Evolutionary conservation across 2,113 vertebrate species (phyloP).

Genomic region (Dasyprocta punctata): DNA sequence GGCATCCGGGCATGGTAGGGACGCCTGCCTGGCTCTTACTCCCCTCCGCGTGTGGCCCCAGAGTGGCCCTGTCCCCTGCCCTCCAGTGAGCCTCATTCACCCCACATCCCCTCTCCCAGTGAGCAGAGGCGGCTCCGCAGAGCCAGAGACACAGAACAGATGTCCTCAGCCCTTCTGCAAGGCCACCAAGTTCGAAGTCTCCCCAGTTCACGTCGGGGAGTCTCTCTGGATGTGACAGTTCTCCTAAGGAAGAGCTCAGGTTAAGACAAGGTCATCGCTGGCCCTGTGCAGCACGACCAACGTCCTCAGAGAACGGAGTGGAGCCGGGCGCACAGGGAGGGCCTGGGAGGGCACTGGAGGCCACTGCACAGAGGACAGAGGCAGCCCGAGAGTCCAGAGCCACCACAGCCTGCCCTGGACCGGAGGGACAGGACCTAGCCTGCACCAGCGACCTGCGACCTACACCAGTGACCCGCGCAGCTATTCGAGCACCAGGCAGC

Average conservation of each 20-base stretch:
- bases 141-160: no score
- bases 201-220: background rate
- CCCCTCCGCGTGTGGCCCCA: no score
- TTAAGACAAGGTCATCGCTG: background rate
- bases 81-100: no score
- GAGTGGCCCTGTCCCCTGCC: no score
- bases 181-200: background rate
- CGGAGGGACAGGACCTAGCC: rapidly evolving
- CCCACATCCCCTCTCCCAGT: no score
- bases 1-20: no score
- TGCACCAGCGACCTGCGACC: no score
- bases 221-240: background rate
- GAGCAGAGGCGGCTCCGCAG: no score
- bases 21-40: no score
- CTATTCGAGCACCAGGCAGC: background rate
- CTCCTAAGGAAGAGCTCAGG: background rate
- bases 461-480: no score
- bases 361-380: background rate
- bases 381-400: background rate
- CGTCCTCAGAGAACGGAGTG: background rate
- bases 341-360: background rate
- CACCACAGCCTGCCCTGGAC: background rate
- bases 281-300: background rate
- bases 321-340: background rate
- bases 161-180: no score